These are phyloP conservation scores for Aethes cnicana DNA, from an alignment of 2,888 invertebrate species.

Conservation along the genomic window DNA sequence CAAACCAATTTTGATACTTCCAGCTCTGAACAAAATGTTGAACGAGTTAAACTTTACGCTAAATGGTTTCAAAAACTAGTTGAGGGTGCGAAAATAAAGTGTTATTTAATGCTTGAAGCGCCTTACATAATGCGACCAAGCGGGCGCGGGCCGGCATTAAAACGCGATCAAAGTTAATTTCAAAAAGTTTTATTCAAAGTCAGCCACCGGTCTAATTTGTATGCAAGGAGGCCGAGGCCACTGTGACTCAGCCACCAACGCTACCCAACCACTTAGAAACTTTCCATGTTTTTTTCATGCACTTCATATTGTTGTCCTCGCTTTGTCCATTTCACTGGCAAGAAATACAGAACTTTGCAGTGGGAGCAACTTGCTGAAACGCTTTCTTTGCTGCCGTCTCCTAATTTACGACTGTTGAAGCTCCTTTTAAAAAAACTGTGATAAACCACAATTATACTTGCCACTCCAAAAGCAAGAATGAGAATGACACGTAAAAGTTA, in stretches of 20 bases:
- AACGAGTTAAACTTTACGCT: neutral
- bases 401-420: conserved; percentile 5
- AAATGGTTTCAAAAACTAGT: conserved; percentile 56
- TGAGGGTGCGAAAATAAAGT: conserved; percentile 50
- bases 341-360: conserved; percentile 43
- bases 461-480: neutral
- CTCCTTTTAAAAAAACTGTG: neutral
- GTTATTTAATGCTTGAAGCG: conserved; percentile 48
- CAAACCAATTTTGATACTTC: no score
- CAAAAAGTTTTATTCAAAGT: conserved; percentile 52
- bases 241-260: conserved; percentile 47
- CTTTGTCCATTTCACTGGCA: conserved; percentile 41
- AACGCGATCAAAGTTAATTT: conserved; percentile 65
- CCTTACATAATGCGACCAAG: conserved; percentile 2
- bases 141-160: conserved; percentile 45
- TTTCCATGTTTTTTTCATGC: conserved; percentile 47
- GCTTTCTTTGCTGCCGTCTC: conserved; percentile 31
- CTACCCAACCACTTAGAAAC: conserved; percentile 51
- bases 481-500: no score
- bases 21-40: neutral
- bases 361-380: conserved; percentile 40
- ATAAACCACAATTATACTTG: conserved; percentile 3
- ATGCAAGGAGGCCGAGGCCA: conserved; percentile 41
- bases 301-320: conserved; percentile 44
- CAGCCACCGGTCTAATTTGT: conserved; percentile 57